Evolutionary conservation across 1,140 invertebrate species (phyloP).

Genomic region (Pentalonia nigronervosa): DNA sequence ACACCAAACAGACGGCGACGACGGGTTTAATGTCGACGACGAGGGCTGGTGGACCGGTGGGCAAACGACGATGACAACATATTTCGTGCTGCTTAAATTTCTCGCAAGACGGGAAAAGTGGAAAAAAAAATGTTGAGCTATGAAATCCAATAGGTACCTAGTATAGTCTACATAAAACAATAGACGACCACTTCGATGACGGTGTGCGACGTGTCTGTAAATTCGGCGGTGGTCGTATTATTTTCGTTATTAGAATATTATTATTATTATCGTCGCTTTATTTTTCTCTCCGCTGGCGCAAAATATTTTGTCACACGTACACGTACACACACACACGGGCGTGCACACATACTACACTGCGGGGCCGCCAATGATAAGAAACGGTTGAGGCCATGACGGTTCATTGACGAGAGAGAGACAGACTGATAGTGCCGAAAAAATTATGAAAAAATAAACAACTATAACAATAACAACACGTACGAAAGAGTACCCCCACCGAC

Average conservation of each 20-base stretch:
- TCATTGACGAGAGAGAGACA: constrained; percentile 16
- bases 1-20: not conserved
- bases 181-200: not conserved
- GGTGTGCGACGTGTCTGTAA: constrained; percentile 3
- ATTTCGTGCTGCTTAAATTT: not conserved
- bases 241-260: constrained; percentile 1
- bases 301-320: constrained; percentile 23
- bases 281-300: not conserved
- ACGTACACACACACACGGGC: constrained; percentile 31
- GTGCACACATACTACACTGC: constrained; percentile 44
- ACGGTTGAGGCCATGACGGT: constrained; percentile 42
- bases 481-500: not conserved
- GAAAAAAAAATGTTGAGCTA: not conserved
- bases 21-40: not conserved
- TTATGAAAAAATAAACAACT: constrained; percentile 19
- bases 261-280: not conserved
- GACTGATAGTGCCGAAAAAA: constrained; percentile 6
- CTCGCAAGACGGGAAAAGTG: not conserved
- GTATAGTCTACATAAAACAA: not conserved
- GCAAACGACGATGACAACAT: not conserved
- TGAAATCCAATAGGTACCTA: not conserved
- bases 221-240: not conserved
- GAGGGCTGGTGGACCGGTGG: not conserved
- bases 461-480: constrained; percentile 39
- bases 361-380: constrained; percentile 50